phyloP scores from a whole-genome alignment of 64 coral and sea anemone species.

The Pocillopora verrucosa region DNA sequence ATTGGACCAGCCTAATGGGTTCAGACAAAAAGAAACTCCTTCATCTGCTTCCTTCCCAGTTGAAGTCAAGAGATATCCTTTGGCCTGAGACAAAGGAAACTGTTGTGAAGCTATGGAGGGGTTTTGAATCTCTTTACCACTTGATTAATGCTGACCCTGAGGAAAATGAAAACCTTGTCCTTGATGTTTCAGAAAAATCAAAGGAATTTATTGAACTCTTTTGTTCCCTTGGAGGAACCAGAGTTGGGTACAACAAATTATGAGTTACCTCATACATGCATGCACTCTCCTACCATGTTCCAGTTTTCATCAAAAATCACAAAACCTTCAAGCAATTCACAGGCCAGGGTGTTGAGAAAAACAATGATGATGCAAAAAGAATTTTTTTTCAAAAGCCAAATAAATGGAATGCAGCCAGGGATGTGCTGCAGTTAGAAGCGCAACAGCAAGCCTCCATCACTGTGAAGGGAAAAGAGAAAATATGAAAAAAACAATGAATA shows the following conservation, averaged over 20 bases:
- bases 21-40: constrained; percentile 41
- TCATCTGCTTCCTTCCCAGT: constrained; percentile 10
- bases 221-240: constrained; percentile 35
- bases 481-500: constrained; percentile 17
- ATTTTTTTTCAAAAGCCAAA: constrained; percentile 47
- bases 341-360: constrained; percentile 60
- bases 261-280: constrained; percentile 67
- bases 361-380: constrained; percentile 59
- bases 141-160: too few species aligned
- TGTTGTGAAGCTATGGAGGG: background rate
- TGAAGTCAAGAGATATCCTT: background rate
- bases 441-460: constrained; percentile 36
- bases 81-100: constrained; percentile 23
- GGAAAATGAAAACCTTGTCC: constrained; percentile 7
- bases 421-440: constrained; percentile 31
- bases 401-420: constrained; percentile 49
- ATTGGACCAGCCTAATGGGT: constrained; percentile 34
- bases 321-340: constrained; percentile 44
- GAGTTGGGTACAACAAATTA: constrained; percentile 31
- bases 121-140: too few species aligned
- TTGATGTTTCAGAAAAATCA: background rate
- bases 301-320: constrained; percentile 38
- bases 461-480: constrained; percentile 45
- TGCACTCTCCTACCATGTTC: constrained; percentile 1
- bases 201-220: constrained; percentile 49